These are phyloP conservation scores for Luperina testacea DNA, from an alignment of 2,888 invertebrate species.

Conservation along the genomic window DNA sequence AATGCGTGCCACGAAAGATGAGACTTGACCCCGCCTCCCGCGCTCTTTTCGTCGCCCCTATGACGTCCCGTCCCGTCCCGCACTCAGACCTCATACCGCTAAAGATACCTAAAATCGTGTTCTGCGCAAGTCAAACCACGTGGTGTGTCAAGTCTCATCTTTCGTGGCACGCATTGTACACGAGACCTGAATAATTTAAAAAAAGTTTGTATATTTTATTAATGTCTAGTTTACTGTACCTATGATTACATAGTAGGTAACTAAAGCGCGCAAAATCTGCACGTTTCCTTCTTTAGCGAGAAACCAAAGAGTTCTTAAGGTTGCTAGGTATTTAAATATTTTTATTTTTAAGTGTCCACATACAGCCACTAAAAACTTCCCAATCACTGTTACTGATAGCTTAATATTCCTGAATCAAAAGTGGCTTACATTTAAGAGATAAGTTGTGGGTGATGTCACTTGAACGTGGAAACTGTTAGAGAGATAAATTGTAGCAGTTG, in stretches of 20 bases:
- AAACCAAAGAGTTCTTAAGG: background rate
- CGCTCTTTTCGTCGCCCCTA: too few relatives aligned
- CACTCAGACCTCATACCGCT: too few relatives aligned
- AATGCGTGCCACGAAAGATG: too few relatives aligned
- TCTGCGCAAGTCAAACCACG: too few relatives aligned
- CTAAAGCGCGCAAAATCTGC: background rate
- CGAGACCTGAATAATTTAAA: background rate
- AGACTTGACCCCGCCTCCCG: too few relatives aligned
- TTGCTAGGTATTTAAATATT: background rate
- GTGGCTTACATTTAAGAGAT: slow-evolving; percentile 67
- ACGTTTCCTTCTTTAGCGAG: background rate
- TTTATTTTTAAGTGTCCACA: background rate
- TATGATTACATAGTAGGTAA: background rate
- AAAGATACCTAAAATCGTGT: too few relatives aligned
- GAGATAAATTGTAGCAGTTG: slow-evolving; percentile 75
- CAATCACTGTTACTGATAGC: slow-evolving; percentile 7
- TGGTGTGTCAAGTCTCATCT: too few relatives aligned
- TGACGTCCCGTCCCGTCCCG: too few relatives aligned
- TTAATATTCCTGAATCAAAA: slow-evolving; percentile 55
- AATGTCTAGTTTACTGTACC: background rate
- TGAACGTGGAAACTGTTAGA: slow-evolving; percentile 64
- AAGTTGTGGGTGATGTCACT: slow-evolving; percentile 74
- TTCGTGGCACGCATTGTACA: too few relatives aligned
- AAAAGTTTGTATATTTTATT: too few relatives aligned
- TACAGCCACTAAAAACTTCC: background rate